Evolutionary conservation across 2,113 vertebrate species (phyloP).

Genomic region (Anthoscopus minutus): DNA sequence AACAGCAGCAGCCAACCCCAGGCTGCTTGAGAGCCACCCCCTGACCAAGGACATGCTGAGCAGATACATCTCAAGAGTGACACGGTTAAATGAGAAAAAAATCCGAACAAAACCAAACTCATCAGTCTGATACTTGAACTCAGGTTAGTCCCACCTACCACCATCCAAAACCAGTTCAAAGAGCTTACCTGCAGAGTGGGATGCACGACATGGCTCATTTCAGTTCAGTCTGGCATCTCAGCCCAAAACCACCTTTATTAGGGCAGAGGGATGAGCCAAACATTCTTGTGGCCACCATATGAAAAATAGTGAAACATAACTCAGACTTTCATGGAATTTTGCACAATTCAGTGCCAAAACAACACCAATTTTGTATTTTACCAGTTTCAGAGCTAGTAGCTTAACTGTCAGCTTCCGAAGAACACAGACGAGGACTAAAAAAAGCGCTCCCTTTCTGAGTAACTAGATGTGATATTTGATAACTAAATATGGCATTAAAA

Average conservation of each 20-base stretch:
- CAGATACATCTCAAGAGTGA: background rate
- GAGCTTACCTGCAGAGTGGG: background rate
- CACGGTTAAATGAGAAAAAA: background rate
- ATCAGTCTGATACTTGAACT: background rate
- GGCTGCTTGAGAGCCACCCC: fast-evolving
- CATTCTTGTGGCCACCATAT: background rate
- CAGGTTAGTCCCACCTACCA: background rate
- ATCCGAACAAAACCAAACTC: background rate
- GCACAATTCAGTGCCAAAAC: background rate
- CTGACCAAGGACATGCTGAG: background rate
- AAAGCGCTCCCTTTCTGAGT: background rate
- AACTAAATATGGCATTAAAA: background rate
- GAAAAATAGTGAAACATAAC: background rate
- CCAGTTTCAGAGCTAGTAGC: background rate
- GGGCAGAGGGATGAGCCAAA: background rate
- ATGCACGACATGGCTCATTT: background rate
- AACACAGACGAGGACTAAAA: background rate
- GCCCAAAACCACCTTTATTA: background rate
- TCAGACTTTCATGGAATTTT: background rate
- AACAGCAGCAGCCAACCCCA: background rate
- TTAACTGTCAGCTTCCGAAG: background rate
- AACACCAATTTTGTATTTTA: background rate
- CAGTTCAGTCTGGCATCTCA: background rate
- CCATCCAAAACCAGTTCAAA: fast-evolving
- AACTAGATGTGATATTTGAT: background rate